phyloP scores from a whole-genome alignment of 2,888 invertebrate genomes.

The Aspidapion aeneum region DNA sequence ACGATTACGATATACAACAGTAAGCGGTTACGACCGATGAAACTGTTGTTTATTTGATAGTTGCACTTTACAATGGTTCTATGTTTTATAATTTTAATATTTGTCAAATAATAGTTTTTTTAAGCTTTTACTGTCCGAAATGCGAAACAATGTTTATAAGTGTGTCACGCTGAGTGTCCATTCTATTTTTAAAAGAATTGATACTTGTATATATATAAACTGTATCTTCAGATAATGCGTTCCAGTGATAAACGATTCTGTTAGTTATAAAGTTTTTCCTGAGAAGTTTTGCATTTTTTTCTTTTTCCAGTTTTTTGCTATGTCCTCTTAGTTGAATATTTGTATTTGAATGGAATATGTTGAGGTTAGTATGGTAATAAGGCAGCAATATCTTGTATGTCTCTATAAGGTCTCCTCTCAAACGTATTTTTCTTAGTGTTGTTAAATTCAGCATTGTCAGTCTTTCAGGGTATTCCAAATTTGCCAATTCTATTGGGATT shows the following conservation, averaged over 20 bases:
- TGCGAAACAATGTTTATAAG: not conserved
- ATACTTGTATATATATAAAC: not conserved
- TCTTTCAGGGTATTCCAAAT: too few species aligned
- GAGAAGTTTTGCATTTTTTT: too few species aligned
- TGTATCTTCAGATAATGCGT: not conserved
- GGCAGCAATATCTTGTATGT: too few species aligned
- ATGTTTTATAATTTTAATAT: not conserved
- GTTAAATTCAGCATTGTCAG: too few species aligned
- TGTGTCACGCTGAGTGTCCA: not conserved
- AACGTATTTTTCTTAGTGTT: too few species aligned
- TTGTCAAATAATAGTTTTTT: not conserved
- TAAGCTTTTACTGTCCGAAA: not conserved
- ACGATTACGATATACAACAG: not conserved
- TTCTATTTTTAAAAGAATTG: not conserved
- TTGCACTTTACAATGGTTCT: not conserved
- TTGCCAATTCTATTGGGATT: too few species aligned
- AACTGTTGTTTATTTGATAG: not conserved
- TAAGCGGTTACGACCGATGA: not conserved
- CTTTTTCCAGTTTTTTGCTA: not conserved
- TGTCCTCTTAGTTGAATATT: not conserved
- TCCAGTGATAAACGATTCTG: not conserved
- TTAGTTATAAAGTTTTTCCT: not conserved
- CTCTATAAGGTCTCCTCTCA: too few species aligned
- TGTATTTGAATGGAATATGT: not conserved
- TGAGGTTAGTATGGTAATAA: too few species aligned